Evolutionary conservation across 2,797 vertebrate species (phyloP).

Genomic region (Microtus californicus): DNA sequence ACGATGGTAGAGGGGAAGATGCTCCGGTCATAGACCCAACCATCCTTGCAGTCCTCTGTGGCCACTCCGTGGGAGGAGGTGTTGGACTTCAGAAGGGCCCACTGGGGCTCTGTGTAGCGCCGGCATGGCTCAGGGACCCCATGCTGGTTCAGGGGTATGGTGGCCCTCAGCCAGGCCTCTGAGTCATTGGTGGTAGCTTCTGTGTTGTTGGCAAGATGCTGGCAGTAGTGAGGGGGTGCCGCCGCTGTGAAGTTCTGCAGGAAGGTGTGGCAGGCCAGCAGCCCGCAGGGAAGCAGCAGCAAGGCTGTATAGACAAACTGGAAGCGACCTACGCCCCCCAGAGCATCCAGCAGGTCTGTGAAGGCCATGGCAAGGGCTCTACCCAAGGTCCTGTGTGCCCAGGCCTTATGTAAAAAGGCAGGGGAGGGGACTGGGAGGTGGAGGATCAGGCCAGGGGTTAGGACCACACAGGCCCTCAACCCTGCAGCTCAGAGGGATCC

Average conservation of each 20-base stretch:
- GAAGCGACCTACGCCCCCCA: slow-evolving; percentile 93
- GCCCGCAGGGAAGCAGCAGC: slow-evolving; percentile 89
- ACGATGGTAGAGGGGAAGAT: slow-evolving; percentile 91
- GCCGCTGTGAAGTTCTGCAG: slow-evolving; percentile 94
- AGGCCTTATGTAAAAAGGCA: slow-evolving; percentile 57
- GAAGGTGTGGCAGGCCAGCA: slow-evolving; percentile 94
- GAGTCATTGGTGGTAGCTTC: slow-evolving; percentile 75
- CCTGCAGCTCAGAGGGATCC: not conserved
- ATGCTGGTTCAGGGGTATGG: slow-evolving; percentile 84
- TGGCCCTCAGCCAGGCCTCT: slow-evolving; percentile 82
- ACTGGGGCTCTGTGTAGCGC: slow-evolving; percentile 89
- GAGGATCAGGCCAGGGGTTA: not conserved
- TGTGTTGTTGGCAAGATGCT: slow-evolving; percentile 53
- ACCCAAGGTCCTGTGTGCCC: not conserved
- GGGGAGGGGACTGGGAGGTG: not conserved
- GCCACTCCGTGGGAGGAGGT: slow-evolving; percentile 36
- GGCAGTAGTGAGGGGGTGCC: slow-evolving; percentile 88
- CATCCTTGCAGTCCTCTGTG: slow-evolving; percentile 89
- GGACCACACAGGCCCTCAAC: not conserved
- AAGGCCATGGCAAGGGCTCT: slow-evolving; percentile 89
- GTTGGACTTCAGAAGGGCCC: slow-evolving; percentile 88
- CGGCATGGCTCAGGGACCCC: slow-evolving; percentile 87
- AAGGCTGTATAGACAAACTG: slow-evolving; percentile 90
- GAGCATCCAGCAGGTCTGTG: slow-evolving; percentile 90
- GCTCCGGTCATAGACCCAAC: slow-evolving; percentile 91